Conservation (phyloP, 2,113 vertebrate species). For the Ginglymostoma cirratum region DNA sequence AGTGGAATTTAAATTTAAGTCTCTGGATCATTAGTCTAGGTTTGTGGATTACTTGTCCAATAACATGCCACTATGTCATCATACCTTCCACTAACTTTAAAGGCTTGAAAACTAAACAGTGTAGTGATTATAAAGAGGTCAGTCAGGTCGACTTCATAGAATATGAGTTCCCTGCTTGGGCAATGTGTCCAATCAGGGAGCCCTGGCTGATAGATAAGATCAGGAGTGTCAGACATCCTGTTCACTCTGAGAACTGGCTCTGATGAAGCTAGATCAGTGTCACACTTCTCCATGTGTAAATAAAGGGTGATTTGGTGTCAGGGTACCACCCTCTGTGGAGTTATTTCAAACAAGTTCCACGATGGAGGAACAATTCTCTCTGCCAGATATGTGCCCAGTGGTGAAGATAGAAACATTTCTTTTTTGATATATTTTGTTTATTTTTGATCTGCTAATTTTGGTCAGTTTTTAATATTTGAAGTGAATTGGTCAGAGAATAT, state of each 20-base stretch:
- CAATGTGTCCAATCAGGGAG: too few relatives aligned
- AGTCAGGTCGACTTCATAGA: too few relatives aligned
- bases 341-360: not conserved
- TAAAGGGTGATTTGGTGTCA: too few relatives aligned
- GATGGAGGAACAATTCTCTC: not conserved
- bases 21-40: not conserved
- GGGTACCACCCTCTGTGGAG: too few relatives aligned
- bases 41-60: not conserved
- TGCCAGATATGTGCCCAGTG: not conserved
- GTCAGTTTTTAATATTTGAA: not conserved
- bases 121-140: too few relatives aligned
- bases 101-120: not conserved
- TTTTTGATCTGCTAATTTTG: not conserved
- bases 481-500: slow-evolving; percentile 1
- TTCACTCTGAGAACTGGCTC: too few relatives aligned
- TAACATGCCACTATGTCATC: not conserved
- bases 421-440: not conserved
- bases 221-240: too few relatives aligned
- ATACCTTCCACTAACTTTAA: not conserved
- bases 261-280: too few relatives aligned
- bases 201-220: too few relatives aligned
- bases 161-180: too few relatives aligned
- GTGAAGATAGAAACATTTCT: not conserved
- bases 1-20: not conserved
- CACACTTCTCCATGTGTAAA: too few relatives aligned